Evolutionary conservation across 2,113 vertebrate species (phyloP).

Genomic region (Spermophilus dauricus): DNA sequence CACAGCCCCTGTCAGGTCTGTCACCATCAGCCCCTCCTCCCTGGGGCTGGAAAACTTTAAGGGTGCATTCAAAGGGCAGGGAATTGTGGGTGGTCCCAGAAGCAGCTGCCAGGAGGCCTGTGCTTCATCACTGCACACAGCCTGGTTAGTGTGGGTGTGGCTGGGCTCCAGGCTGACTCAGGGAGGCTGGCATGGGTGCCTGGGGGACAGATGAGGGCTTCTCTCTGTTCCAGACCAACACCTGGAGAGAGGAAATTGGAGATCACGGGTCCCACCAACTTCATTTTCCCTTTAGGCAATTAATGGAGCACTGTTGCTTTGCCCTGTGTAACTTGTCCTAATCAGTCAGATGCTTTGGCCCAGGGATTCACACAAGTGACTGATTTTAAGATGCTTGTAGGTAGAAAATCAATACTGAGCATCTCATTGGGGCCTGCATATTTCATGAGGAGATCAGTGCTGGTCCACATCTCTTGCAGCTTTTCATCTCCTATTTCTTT

Average conservation of each 20-base stretch:
- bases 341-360: background rate
- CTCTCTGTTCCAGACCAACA: background rate
- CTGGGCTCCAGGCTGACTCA: background rate
- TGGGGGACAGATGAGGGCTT: too few species aligned
- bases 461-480: background rate
- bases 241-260: background rate
- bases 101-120: background rate
- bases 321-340: accelerated
- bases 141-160: too few species aligned
- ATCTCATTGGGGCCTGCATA: accelerated
- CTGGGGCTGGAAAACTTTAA: background rate
- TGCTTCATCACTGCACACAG: too few species aligned
- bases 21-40: background rate
- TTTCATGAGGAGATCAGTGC: background rate
- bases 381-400: background rate
- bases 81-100: too few species aligned
- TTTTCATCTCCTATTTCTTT: background rate
- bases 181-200: background rate
- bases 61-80: background rate
- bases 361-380: background rate
- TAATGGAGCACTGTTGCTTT: accelerated
- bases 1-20: accelerated
- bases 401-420: background rate
- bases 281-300: background rate
- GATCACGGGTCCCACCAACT: background rate